Evolutionary conservation across 2,113 vertebrate genomes (phyloP), one percentile per base, ranked within the genome.

Genomic region (Hiodon tergisus): DNA sequence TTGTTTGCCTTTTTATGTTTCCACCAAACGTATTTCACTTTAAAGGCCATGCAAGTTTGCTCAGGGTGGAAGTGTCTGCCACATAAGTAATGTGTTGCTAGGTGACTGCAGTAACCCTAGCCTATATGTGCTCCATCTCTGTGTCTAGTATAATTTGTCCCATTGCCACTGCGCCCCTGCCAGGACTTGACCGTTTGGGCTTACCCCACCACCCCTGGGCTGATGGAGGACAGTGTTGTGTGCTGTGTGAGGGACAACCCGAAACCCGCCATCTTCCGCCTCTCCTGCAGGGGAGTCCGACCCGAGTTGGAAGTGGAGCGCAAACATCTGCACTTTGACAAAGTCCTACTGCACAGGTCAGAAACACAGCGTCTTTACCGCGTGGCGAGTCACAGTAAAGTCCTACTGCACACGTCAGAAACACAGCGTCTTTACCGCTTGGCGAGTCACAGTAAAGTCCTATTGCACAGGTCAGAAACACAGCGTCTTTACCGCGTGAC

Each of bases 161-260:
- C 51, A 61, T 72, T 31, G 16, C 17, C 3, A 60, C 46, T 68
- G 9, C 13, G 10, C 13, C 67, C 70, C 73, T 48, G 2, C 66
- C 71, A 98, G 96, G 78, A 84, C 46, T 83, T 99, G 85, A 90
- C 59, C 0, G 7, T 99, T 13, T 96, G 94, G 93, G 96, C 96
- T 0, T 98, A 92, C 74, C 97, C 96, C 6, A 96, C 94, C 3
- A 87, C 87, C 2, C 31, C 84, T 1, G 94, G 93, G 0, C 67
- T 90, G 11, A 73, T 94, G 31, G 92, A 94, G 69, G 96, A 98
- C 86, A 90, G 61, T n/a, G 72, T 98, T 0, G 57, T 98, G 67
- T 96, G 95, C 78, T 86, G 84, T 14, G 83, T 98, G 70, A 92
- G 83, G 62, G 91, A 93, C 4, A 98, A 96, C 82, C 94, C 94